Evolutionary conservation across 2,797 vertebrate genomes (phyloP), one percentile per base, ranked within the genome.

Genomic region (Poecile montanus): DNA sequence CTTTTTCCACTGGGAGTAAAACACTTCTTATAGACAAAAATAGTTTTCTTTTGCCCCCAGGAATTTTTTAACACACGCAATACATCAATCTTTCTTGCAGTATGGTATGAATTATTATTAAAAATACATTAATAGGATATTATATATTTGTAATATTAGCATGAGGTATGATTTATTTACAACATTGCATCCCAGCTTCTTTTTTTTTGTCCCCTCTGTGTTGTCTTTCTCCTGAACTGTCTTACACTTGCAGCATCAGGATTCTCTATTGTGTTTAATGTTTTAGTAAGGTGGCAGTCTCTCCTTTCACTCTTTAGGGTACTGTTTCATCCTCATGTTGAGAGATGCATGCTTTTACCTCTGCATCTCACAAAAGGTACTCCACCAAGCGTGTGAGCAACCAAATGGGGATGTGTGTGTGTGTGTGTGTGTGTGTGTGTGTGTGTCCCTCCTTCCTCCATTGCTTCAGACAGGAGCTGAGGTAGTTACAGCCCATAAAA

Each of bases 231-330:
- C 71, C 77, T 76, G 77, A 83, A 65, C 10, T 9, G 51, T 77
- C 72, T 95, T 57, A 61, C 7, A 27, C 56, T 77, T 66, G 68
- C 50, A 92, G 56, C 80, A 72, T 70, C 63, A 84, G 70, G 80
- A 62, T 84, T 72, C 80, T 94, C 75, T 27, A 14, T 45, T 50
- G 76, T 76, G 76, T 95, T 97, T 93, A 96, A 97, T 93, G 93
- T 96, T 97, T 97, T 79, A 97, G 75, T 84, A 79, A 91, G 78
- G 77, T 80, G 80, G 48, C 42, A 63, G 81, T 96, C 75, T 96
- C 91, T 75, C 73, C 87, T 97, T 95, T 95, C 93, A 36, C 63
- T 89, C 67, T 56, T 81, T 25, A 67, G 72, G 58, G 40, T 97
- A 80, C 70, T 72, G 70, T 95, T 96, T 97, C 94, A 93, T 65